These are phyloP conservation scores for Trachemys scripta DNA, from an alignment of 2,113 vertebrate species.

Conservation along the genomic window DNA sequence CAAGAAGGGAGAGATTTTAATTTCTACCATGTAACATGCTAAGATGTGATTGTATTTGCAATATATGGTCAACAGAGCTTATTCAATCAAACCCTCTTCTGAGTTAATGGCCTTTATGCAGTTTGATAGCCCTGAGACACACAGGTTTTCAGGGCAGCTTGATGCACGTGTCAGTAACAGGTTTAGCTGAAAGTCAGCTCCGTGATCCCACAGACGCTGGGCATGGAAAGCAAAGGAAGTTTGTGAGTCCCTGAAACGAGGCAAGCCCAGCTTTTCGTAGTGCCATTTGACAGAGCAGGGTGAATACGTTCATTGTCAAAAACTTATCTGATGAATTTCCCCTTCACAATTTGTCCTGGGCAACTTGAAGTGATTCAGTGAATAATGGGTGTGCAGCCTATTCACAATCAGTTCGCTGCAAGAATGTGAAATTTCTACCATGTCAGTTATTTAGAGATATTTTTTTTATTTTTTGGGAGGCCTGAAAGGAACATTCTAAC, in stretches of 20 bases:
- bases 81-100: background rate
- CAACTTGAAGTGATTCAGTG: background rate
- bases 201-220: background rate
- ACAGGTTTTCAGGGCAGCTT: background rate
- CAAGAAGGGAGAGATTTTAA: background rate
- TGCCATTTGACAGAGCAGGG: background rate
- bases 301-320: background rate
- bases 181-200: background rate
- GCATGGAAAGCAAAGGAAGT: background rate
- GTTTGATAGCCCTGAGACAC: background rate
- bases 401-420: background rate
- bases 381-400: background rate
- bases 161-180: background rate
- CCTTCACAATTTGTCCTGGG: background rate
- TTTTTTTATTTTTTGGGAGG: no score
- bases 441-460: background rate
- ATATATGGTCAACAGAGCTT: background rate
- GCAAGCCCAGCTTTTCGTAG: rapidly evolving
- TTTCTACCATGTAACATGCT: background rate
- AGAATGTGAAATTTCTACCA: background rate
- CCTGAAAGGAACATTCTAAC: background rate
- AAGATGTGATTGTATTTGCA: rapidly evolving
- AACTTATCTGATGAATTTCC: background rate
- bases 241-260: background rate
- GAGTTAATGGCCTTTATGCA: background rate